Conservation (phyloP, 1,140 invertebrate genomes). For the Pentalonia nigronervosa region DNA sequence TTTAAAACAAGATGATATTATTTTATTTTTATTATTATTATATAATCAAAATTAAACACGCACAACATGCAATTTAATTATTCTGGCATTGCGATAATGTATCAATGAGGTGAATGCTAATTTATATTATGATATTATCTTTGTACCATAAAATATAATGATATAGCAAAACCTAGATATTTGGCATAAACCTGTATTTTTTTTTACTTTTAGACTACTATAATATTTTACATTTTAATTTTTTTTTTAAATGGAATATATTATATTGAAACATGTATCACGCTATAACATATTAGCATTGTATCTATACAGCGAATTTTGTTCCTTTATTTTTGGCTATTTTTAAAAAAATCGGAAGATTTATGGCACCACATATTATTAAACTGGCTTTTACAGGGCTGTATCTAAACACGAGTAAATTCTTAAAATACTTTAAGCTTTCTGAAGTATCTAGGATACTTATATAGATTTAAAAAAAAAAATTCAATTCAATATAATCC, state of each 20-base stretch:
- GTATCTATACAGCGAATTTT: neutral
- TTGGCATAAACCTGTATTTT: neutral
- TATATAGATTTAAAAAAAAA: neutral
- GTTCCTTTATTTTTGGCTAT: neutral
- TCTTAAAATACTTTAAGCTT: neutral
- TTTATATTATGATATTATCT: neutral
- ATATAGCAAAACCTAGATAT: neutral
- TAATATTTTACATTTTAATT: neutral
- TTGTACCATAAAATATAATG: neutral
- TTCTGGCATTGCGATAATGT: neutral
- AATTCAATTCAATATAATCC: neutral
- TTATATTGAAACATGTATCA: conserved; percentile 11
- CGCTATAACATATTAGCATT: neutral
- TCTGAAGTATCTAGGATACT: neutral
- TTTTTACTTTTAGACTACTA: neutral
- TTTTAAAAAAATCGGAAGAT: conserved; percentile 23
- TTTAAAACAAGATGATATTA: too few species aligned
- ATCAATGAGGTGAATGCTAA: neutral
- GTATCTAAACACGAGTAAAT: neutral
- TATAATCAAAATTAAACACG: too few species aligned
- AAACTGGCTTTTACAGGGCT: neutral
- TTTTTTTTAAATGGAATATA: neutral
- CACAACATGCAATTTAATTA: neutral
- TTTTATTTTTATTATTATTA: neutral
- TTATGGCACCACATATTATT: conserved; percentile 3